Percentiles rank a stretch among this genome's conserved stretches.
Evolutionary conservation across 1,140 invertebrate genomes (phyloP).

Genomic region (Apis dorsata): DNA sequence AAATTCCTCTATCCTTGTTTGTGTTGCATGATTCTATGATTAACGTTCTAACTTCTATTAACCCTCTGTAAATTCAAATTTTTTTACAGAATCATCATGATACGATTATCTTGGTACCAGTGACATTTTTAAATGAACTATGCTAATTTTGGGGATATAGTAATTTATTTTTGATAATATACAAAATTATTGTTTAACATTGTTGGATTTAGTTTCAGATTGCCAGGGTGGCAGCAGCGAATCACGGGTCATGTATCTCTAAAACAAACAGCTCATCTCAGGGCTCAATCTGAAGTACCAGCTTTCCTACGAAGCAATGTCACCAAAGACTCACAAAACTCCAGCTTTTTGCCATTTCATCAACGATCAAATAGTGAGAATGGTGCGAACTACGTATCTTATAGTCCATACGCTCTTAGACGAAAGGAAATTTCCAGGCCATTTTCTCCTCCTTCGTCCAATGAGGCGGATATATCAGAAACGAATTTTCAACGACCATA

Average conservation of each 20-base stretch:
- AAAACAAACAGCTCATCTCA: conserved; percentile 73
- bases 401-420: conserved; percentile 76
- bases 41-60: conserved; percentile 76
- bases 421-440: conserved; percentile 73
- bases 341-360: conserved; percentile 68
- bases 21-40: conserved; percentile 71
- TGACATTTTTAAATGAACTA: conserved; percentile 30
- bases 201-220: conserved; percentile 71
- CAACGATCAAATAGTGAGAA: conserved; percentile 74
- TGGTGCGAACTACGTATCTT: conserved; percentile 73
- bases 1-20: conserved; percentile 55
- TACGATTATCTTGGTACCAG: conserved; percentile 38
- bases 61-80: conserved; percentile 58
- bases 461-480: conserved; percentile 58
- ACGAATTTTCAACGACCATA: conserved; percentile 61
- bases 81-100: conserved; percentile 57
- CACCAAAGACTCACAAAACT: conserved; percentile 70
- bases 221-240: conserved; percentile 65
- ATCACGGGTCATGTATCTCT: conserved; percentile 74
- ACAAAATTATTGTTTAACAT: conserved; percentile 2
- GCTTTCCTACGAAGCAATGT: conserved; percentile 67
- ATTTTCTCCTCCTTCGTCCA: conserved; percentile 69
- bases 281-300: conserved; percentile 69
- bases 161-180: background rate
- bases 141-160: conserved; percentile 13